Base-by-base conservation (phyloP, 2,888 invertebrate species). In the Blera fallax region DNA sequence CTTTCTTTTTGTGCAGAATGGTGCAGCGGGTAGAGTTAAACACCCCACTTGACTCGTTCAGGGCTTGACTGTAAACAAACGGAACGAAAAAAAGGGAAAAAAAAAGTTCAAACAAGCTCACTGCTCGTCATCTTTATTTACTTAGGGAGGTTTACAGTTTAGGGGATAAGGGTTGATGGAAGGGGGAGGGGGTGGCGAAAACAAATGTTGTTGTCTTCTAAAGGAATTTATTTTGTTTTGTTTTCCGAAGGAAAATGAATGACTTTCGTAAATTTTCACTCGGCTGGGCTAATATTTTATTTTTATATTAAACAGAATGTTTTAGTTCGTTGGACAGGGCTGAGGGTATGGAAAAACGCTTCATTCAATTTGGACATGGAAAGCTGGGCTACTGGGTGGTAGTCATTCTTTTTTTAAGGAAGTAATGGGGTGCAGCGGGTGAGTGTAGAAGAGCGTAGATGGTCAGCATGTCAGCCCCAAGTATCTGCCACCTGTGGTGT, bases 121-220 rank as follows among this genome's bases (percentile, higher is more conserved):
- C 29, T 52, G 73, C 40, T 62, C 62, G 73, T 74, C 76, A 67
- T 67, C 37, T 67, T 34, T 76, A 67, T 76, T 76, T 76, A 76
- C 67, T 76, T 58, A 29, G 56, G 67, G 56, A 54, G 37, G 43
- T 14, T 58, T 40, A 58, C 58, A 65, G 58, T 76, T 37, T 27
- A 10, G 29, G 40, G 56, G 56, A 54, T 65, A 34, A 45, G 18
- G 48, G 11, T 11, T 18, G 21, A 21, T 48, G 48, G 48, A 14
- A 2, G n/a, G n/a, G n/a, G n/a, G n/a, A n/a, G n/a, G n/a, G n/a
- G n/a, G n/a, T n/a, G n/a, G n/a, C n/a, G 10, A 18, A 48, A 48
- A 48, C 48, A 48, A 48, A 48, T 21, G 21, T 21, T 45, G 45
- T 45, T 45, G 45, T 45, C 8, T 45, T 45, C 18, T 50, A 27